Conservation (phyloP, 2,888 invertebrate genomes). For the Nyleta sp. region DNA sequence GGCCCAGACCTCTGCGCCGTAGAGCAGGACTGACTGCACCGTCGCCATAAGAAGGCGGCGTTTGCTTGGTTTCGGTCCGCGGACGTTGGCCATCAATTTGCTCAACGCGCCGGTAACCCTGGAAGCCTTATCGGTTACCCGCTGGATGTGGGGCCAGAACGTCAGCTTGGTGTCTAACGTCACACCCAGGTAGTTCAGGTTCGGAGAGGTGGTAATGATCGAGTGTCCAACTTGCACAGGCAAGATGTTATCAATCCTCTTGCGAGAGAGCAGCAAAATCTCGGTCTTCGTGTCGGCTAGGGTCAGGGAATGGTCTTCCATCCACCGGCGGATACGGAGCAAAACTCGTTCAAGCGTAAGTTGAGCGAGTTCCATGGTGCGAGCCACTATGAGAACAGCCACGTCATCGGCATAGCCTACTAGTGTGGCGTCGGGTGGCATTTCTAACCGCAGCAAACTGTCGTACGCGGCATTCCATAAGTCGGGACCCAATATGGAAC, state of each 20-base stretch:
- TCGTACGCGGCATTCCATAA: conserved; percentile 9
- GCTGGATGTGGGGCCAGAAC: conserved; percentile 10
- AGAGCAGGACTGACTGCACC: conserved; percentile 63
- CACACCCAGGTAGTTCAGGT: not conserved
- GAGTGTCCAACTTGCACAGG: not conserved
- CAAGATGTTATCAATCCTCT: conserved; percentile 48
- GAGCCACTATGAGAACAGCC: not conserved
- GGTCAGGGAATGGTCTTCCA: conserved; percentile 54
- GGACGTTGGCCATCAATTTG: conserved; percentile 36
- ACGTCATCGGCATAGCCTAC: conserved; percentile 2
- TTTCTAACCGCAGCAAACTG: not conserved
- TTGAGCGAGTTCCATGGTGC: not conserved
- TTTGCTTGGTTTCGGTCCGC: conserved; percentile 45
- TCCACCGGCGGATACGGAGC: not conserved
- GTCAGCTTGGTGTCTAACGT: conserved; percentile 7
- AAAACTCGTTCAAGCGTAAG: not conserved
- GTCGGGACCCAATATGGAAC: not conserved
- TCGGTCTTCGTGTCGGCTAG: not conserved
- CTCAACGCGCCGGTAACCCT: not conserved
- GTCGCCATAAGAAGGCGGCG: conserved; percentile 54
- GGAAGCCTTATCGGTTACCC: not conserved
- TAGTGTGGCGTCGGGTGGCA: not conserved
- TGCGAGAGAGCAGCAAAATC: conserved; percentile 32
- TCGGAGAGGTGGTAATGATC: not conserved
- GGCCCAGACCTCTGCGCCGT: conserved; percentile 64